Base-by-base conservation (phyloP, 2,888 invertebrate genomes). In the Phortica magna region DNA sequence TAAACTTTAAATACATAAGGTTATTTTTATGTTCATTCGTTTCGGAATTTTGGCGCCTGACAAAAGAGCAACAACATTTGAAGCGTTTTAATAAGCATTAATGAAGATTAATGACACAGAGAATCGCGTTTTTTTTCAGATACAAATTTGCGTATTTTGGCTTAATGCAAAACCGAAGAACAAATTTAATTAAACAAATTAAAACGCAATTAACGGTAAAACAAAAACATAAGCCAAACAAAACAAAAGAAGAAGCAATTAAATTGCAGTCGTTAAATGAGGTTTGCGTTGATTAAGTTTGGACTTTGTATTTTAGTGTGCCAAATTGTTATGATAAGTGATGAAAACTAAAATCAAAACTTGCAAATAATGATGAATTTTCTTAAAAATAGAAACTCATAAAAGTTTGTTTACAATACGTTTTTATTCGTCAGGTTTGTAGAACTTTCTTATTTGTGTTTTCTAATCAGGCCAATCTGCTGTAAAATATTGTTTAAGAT, bases 21-120 rank as follows among this genome's bases (percentile, higher is more conserved):
- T 68, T 68, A 39, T 41, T 65, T 39, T 53, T 1, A 61, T 61
- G 1, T 61, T 61, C 19, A 22, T 61, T 61, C 6, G 6, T 61
- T n/a, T 22, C 19, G 12, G 19, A 61, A 61, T 19, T 61, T 22
- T 61, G 61, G 19, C 22, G 22, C 19, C 22, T 53, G 7, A 53
- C 4, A 53, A 53, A 53, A 53, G n/a, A 53, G 53, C 53, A 53
- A 2, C 53, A 53, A 53, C 53, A 53, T 14, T 5, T 53, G 53
- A 53, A 10, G 61, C 22, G 65, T 39, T 12, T 65, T 65, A 65
- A 65, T 39, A 39, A 65, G 14, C 22, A 53, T 70, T 53, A 70
- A 70, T 71, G 39, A 71, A 71, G 70, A 71, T 71, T 71, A 71
- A 71, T 71, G 70, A 55, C 70, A 39, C n/a, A 55, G 19, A 43